These are phyloP conservation scores for Carassius gibelio DNA, from an alignment of 2,113 vertebrate genomes.

Conservation along the genomic window DNA sequence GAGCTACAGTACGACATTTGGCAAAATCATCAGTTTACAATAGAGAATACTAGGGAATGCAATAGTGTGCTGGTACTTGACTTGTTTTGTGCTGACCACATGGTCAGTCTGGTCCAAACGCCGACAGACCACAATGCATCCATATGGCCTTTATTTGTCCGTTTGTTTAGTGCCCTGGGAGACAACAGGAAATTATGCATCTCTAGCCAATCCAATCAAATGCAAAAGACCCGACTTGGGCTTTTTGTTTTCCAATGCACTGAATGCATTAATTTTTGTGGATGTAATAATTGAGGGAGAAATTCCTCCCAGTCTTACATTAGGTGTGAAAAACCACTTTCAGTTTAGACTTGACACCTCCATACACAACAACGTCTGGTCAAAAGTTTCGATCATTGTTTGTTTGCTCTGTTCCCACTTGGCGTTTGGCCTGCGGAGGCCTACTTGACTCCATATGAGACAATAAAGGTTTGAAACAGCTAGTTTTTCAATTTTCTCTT, in stretches of 20 bases:
- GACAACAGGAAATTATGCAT: slow-evolving; percentile 49
- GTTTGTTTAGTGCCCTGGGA: slow-evolving; percentile 53
- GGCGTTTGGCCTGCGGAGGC: slow-evolving; percentile 17
- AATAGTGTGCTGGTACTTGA: neutral
- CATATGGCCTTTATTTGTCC: slow-evolving; percentile 56
- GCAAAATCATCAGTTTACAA: neutral
- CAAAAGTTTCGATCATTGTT: slow-evolving; percentile 51
- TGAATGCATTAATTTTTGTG: slow-evolving; percentile 43
- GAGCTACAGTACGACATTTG: neutral
- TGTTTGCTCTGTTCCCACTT: slow-evolving; percentile 51
- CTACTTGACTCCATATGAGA: neutral
- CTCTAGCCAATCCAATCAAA: slow-evolving; percentile 44
- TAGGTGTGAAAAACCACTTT: slow-evolving; percentile 70
- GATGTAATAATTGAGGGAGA: slow-evolving; percentile 22
- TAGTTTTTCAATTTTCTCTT: slow-evolving; percentile 8
- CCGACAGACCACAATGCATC: slow-evolving; percentile 34
- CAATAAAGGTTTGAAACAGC: slow-evolving; percentile 31
- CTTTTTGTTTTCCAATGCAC: slow-evolving; percentile 12
- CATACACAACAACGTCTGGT: slow-evolving; percentile 67
- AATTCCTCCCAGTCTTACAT: slow-evolving; percentile 66
- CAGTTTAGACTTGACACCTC: slow-evolving; percentile 69
- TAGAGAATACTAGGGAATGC: neutral
- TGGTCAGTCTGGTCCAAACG: slow-evolving; percentile 31
- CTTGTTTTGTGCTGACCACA: neutral
- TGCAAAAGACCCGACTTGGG: neutral